Evolutionary conservation across 2,888 invertebrate genomes (phyloP), one percentile per base, ranked within the genome.

Genomic region (Hirtodrosophila confusa): DNA sequence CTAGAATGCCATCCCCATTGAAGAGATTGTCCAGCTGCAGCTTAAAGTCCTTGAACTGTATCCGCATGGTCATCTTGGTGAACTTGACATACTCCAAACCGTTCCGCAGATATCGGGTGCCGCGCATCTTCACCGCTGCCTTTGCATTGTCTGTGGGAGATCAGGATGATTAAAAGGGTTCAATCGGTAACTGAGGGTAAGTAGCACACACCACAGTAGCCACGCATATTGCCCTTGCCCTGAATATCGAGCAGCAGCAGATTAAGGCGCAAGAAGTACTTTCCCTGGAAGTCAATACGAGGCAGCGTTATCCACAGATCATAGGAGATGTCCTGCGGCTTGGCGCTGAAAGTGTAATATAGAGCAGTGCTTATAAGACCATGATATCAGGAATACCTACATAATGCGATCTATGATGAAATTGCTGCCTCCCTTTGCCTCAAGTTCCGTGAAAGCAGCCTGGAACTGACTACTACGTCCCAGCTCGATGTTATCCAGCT

Each of bases 371-470:
- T 27, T 12, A 5, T n/a, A 8, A 29, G 29, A 31, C 6, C 55
- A 2, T 10, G 4, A 7, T 27, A 8, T 7, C 4, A 0, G 0
- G 0, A 11, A 4, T 44, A 76, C 86, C 68, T 75, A 92, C 92
- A 86, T 86, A 24, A 92, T 73, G 53, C 90, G 90, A 61, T 91
- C 90, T 27, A 92, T 91, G n/a, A 86, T 79, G 55, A 92, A 92
- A 67, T 90, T 88, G 58, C 92, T 92, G 43, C 92, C 92, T 4
- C 92, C 92, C 0, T 62, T 80, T 0, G 91, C 91, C 57, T 87
- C 64, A 23, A 92, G 85, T 5, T 91, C 88, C 31, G 88, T 89
- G 39, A 92, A 91, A 0, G 88, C 77, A 0, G 91, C 92, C 62
- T 88, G 83, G 58, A 92, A 92, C 44, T 91, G 91, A 37, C 80